Evolutionary conservation across 2,113 vertebrate genomes (phyloP).

Genomic region (Desmodus rotundus): DNA sequence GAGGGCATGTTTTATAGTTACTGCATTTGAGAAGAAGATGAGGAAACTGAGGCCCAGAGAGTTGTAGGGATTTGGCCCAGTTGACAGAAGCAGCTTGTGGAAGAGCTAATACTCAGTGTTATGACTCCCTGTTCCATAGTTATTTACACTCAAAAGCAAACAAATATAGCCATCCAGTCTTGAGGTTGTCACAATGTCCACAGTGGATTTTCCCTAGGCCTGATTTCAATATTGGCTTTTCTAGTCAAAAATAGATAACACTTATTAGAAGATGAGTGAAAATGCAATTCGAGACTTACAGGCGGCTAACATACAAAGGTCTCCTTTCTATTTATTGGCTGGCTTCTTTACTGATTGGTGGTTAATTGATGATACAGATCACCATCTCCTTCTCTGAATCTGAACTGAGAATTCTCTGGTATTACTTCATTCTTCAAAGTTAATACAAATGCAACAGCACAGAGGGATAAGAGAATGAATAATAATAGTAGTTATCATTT

Average conservation of each 20-base stretch:
- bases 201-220: background rate
- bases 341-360: slow-evolving; percentile 32
- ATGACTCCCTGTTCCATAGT: background rate
- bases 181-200: background rate
- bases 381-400: background rate
- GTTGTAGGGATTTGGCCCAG: background rate
- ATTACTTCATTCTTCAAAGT: background rate
- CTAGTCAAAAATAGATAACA: slow-evolving; percentile 28
- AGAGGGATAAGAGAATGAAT: background rate
- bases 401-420: background rate
- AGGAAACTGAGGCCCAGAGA: no score
- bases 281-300: slow-evolving; percentile 19
- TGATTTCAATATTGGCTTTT: background rate
- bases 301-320: background rate
- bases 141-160: background rate
- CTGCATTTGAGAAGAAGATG: background rate
- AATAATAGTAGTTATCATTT: background rate
- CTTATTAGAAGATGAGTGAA: slow-evolving; percentile 23
- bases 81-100: background rate
- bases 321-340: background rate
- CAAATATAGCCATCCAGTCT: background rate
- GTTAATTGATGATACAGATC: background rate
- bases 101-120: background rate
- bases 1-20: background rate
- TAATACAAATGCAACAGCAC: background rate